A percentile compares a stretch with the other conserved stretches of the same genome.
phyloP scores from a whole-genome alignment of 2,113 vertebrate species.

The Pelobates fuscus region DNA sequence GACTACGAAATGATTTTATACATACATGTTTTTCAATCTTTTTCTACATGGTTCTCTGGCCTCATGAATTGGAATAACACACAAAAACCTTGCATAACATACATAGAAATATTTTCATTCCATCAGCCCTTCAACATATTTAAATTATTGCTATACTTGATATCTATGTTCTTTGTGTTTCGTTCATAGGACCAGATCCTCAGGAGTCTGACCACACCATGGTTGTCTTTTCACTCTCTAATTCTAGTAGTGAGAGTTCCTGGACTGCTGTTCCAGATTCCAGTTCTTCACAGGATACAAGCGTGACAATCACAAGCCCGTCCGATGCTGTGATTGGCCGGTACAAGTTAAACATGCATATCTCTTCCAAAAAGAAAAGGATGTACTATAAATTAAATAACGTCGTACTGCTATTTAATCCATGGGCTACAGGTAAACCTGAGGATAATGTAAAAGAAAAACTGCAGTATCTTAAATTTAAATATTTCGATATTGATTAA shows the following conservation, averaged over 20 bases:
- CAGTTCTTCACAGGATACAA: slow-evolving; percentile 12
- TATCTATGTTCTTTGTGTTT: background rate
- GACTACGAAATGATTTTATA: too few species aligned
- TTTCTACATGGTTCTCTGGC: too few species aligned
- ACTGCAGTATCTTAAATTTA: too few species aligned
- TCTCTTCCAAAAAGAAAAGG: slow-evolving; percentile 6
- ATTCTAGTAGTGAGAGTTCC: background rate
- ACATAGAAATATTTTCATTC: background rate
- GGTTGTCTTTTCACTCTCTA: slow-evolving; percentile 63
- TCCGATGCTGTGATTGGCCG: slow-evolving; percentile 63
- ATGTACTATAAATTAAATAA: slow-evolving; percentile 35
- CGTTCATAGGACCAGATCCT: slow-evolving; percentile 62
- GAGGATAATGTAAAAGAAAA: background rate
- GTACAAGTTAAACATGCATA: slow-evolving; percentile 59
- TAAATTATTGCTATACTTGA: background rate
- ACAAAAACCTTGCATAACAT: background rate
- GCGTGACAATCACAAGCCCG: slow-evolving; percentile 58
- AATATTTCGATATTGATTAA: too few species aligned
- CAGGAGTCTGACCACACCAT: slow-evolving; percentile 64
- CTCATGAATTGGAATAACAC: too few species aligned
- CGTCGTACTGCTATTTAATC: slow-evolving; percentile 74
- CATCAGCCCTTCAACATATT: background rate
- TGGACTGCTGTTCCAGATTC: slow-evolving; percentile 66
- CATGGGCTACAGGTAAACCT: slow-evolving; percentile 73
- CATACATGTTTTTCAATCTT: too few species aligned